A percentile compares a stretch with the other conserved stretches of the same genome.
phyloP scores from a whole-genome alignment of 2,113 vertebrate species.

The Tyrannus savana region DNA sequence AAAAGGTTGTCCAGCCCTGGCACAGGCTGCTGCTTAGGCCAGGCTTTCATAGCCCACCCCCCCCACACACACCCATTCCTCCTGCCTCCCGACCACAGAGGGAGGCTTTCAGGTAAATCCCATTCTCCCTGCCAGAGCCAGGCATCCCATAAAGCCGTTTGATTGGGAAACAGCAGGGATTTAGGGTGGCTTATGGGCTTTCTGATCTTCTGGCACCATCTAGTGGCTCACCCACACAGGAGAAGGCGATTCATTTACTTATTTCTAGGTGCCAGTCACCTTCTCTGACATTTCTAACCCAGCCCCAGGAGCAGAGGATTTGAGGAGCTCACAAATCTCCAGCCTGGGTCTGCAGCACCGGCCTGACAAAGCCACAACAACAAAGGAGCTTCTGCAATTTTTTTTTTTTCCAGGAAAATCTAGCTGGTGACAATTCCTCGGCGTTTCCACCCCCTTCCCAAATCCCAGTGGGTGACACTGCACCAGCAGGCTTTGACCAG shows the following conservation, averaged over 20 bases:
- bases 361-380: background rate
- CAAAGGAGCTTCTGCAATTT: background rate
- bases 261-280: background rate
- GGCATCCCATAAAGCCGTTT: background rate
- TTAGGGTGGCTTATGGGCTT: background rate
- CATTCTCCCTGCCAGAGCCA: background rate
- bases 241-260: background rate
- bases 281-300: background rate
- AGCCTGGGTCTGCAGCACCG: background rate
- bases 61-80: rapidly evolving
- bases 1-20: background rate
- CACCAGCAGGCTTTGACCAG: background rate
- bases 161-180: background rate
- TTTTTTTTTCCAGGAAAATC: background rate
- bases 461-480: background rate
- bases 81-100: background rate
- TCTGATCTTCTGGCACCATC: slow-evolving; percentile 41
- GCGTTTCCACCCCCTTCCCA: background rate
- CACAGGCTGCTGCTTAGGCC: background rate
- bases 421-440: background rate
- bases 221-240: background rate
- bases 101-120: background rate
- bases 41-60: background rate
- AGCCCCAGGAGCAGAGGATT: background rate
- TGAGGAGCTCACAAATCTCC: background rate